Conservation (phyloP, 2,113 vertebrate genomes). For the Paracanthobrama guichenoti region DNA sequence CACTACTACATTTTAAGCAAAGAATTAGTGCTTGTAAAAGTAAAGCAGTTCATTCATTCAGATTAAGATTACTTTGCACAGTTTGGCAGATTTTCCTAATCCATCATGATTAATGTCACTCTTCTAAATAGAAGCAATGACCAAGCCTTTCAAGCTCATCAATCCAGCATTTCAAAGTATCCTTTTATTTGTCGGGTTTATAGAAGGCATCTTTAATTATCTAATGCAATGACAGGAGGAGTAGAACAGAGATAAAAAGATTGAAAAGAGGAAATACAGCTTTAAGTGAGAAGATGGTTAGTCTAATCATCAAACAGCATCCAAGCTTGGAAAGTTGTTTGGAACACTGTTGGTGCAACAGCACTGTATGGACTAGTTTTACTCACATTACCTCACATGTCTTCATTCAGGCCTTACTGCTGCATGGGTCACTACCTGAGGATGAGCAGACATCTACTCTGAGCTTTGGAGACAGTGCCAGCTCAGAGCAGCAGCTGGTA, state of each 20-base stretch:
- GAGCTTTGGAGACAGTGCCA: constrained; percentile 81
- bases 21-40: neutral
- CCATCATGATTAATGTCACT: neutral
- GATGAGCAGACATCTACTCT: constrained; percentile 88
- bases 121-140: neutral
- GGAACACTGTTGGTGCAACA: neutral
- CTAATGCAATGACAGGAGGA: neutral
- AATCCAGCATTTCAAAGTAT: neutral
- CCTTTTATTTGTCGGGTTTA: neutral
- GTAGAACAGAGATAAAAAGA: neutral
- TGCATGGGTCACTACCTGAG: constrained; percentile 91
- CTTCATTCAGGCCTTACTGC: constrained; percentile 83
- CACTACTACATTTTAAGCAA: too few relatives aligned
- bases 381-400: neutral
- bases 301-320: neutral
- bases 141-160: neutral
- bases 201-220: neutral
- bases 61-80: neutral
- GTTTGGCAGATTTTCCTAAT: neutral
- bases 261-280: neutral
- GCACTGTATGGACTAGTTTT: constrained; percentile 18
- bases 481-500: constrained; percentile 92
- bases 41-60: neutral
- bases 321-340: neutral
- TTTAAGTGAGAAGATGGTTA: constrained; percentile 23